A percentile compares a stretch with the other conserved stretches of the same genome.
Evolutionary conservation across 2,888 invertebrate genomes (phyloP).

Genomic region (Ophioninae sp.): DNA sequence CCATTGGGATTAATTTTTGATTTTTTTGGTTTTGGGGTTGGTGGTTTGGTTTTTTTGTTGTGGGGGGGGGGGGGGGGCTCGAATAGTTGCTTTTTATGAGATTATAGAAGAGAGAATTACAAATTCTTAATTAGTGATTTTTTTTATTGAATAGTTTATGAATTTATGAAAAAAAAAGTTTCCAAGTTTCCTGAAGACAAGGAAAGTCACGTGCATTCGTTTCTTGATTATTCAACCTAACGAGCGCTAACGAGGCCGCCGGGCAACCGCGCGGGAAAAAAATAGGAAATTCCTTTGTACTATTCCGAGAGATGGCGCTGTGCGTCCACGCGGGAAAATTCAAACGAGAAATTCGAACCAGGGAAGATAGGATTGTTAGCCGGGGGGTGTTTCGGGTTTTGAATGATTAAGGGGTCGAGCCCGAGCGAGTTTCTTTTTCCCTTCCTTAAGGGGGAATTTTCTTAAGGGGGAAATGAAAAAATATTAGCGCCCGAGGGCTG

Average conservation of each 20-base stretch:
- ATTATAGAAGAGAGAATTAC: too few relatives aligned
- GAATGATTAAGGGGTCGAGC: slow-evolving; percentile 68
- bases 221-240: slow-evolving; percentile 66
- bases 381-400: slow-evolving; percentile 56
- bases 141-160: too few relatives aligned
- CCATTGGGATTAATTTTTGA: too few relatives aligned
- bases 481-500: neutral
- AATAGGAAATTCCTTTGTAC: slow-evolving; percentile 55
- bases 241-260: slow-evolving; percentile 67
- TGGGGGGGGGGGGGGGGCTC: too few relatives aligned
- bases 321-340: slow-evolving; percentile 7
- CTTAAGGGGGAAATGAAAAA: slow-evolving; percentile 63
- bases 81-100: too few relatives aligned
- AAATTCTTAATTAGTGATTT: too few relatives aligned
- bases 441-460: slow-evolving; percentile 42
- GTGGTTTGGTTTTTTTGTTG: too few relatives aligned
- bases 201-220: slow-evolving; percentile 20
- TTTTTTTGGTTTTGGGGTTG: too few relatives aligned
- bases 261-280: slow-evolving; percentile 63
- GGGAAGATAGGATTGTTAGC: slow-evolving; percentile 16
- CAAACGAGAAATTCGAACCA: slow-evolving; percentile 6
- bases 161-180: slow-evolving; percentile 12
- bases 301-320: slow-evolving; percentile 24
- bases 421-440: slow-evolving; percentile 64
- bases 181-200: slow-evolving; percentile 19